Evolutionary conservation across 2,113 vertebrate genomes (phyloP).

Genomic region (Taxidea taxus): DNA sequence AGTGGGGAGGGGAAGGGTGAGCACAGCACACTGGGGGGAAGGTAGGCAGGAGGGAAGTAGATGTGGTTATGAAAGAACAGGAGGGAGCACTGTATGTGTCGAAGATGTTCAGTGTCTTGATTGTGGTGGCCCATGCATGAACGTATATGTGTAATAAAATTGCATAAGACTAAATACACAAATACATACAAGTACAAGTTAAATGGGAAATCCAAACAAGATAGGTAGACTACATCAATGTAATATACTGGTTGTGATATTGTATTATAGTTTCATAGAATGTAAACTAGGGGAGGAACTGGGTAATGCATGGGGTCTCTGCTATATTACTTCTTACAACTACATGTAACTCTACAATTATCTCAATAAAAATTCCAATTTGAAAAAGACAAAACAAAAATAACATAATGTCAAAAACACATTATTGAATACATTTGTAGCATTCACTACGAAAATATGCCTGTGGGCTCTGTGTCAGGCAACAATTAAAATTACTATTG

Average conservation of each 20-base stretch:
- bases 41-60: neutral
- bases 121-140: too few relatives aligned
- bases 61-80: neutral
- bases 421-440: neutral
- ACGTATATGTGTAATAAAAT: neutral
- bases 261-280: neutral
- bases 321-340: neutral
- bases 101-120: neutral
- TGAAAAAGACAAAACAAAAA: neutral
- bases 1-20: neutral
- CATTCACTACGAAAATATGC: neutral
- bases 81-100: neutral
- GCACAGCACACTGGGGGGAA: neutral
- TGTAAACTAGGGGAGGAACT: neutral
- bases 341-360: neutral
- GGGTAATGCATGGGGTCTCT: neutral
- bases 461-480: neutral
- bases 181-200: neutral
- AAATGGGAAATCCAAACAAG: neutral
- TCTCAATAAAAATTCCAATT: neutral
- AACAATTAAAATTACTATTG: neutral
- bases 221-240: neutral
- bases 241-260: neutral
- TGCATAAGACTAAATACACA: neutral
- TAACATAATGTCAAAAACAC: neutral